phyloP scores from a whole-genome alignment of 2,797 vertebrate species.

The Anguilla obscura region DNA sequence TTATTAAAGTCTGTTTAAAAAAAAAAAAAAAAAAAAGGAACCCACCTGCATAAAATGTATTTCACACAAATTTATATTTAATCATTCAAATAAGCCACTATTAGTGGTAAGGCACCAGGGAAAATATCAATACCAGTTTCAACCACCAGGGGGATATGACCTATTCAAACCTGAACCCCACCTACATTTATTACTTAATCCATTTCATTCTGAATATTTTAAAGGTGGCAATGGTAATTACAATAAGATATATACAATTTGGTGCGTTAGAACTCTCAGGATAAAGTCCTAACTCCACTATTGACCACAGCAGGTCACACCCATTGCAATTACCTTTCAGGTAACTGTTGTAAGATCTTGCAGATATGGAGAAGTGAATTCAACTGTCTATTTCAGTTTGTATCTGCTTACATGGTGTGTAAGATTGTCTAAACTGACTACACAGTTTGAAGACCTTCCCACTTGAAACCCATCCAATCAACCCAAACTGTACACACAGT shows the following conservation, averaged over 20 bases:
- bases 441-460: not conserved
- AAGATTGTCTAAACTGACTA: slow-evolving; percentile 8
- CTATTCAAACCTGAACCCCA: not conserved
- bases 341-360: slow-evolving; percentile 30
- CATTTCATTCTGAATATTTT: not conserved
- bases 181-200: not conserved
- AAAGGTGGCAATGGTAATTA: not conserved
- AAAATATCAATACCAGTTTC: not conserved
- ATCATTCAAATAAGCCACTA: slow-evolving; percentile 17
- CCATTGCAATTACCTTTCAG: not conserved
- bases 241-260: not conserved
- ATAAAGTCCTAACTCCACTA: not conserved
- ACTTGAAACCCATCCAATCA: not conserved
- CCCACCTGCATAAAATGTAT: slow-evolving; percentile 15
- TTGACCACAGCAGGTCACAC: not conserved
- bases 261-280: not conserved
- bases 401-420: not conserved
- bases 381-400: not conserved
- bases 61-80: slow-evolving; percentile 17
- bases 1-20: not conserved
- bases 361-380: not conserved
- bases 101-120: slow-evolving; percentile 14
- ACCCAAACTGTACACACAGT: not conserved
- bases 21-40: not conserved
- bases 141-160: slow-evolving; percentile 24